Conservation (phyloP, 2,797 vertebrate genomes). For the Sus cebifrons region DNA sequence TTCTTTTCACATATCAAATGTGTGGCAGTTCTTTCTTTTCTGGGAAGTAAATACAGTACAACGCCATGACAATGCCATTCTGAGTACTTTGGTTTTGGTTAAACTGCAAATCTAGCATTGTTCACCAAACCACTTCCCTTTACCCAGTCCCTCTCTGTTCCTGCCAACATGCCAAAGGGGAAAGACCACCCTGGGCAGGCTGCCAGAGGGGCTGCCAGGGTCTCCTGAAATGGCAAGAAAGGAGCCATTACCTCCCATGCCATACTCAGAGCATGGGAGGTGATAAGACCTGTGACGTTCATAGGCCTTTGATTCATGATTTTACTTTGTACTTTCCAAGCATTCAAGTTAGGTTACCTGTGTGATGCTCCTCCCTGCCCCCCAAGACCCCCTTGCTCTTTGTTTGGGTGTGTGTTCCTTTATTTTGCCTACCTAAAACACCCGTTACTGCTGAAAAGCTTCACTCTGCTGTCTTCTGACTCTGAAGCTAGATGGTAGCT, state of each 20-base stretch:
- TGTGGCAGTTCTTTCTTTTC: slow-evolving; percentile 53
- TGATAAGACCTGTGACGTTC: background rate
- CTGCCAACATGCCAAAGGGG: slow-evolving; percentile 36
- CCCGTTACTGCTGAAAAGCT: background rate
- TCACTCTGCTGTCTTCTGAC: background rate
- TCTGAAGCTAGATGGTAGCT: background rate
- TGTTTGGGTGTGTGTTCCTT: background rate
- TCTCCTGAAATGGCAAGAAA: slow-evolving; percentile 60
- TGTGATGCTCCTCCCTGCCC: background rate
- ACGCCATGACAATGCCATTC: slow-evolving; percentile 10
- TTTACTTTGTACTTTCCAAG: slow-evolving; percentile 45
- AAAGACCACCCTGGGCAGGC: slow-evolving; percentile 46
- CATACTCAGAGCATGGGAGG: slow-evolving; percentile 68
- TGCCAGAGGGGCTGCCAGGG: slow-evolving; percentile 59
- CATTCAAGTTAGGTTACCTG: slow-evolving; percentile 14
- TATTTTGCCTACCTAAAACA: background rate
- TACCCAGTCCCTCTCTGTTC: slow-evolving; percentile 32
- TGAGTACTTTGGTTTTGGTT: slow-evolving; percentile 77
- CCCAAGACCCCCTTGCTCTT: background rate
- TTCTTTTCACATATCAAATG: slow-evolving; percentile 71
- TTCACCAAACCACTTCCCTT: slow-evolving; percentile 74
- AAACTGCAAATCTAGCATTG: slow-evolving; percentile 69
- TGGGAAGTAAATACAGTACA: slow-evolving; percentile 69
- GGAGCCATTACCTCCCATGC: slow-evolving; percentile 9
- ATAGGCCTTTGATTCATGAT: slow-evolving; percentile 65